Base-by-base conservation (phyloP, 2,113 vertebrate genomes). In the Alosa alosa region DNA sequence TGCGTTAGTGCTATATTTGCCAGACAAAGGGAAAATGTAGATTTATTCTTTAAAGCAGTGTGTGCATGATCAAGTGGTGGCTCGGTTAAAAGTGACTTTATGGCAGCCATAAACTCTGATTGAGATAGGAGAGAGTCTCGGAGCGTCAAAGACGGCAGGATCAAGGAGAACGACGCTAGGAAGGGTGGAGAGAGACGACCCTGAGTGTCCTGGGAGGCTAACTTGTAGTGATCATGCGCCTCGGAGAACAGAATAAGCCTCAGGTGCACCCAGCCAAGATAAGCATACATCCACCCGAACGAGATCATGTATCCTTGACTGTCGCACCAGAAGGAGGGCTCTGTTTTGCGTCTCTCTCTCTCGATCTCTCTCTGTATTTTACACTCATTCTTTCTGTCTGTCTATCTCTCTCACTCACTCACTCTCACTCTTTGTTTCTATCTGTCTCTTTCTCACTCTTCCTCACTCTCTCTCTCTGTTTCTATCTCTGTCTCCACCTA, bases 31-130 rank as follows among this genome's bases (percentile, higher is more conserved):
- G 36, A 85, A 86, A 86, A 83, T 84, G 72, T 84, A 86, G 84
- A 83, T 88, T 45, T 83, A 49, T 81, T 85, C 90, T 91, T 68
- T 84, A 87, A 88, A 91, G 86, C 10, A 75, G 64, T 46, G 78
- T 89, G 87, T 15, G 72, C 72, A 78, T 78, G 72, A 78, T 78
- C 84, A 87, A 90, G 86, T 88, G 85, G 81, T 60, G 20, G 9
- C 83, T 86, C 7, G 15, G 68, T 83, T 91, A 84, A 90, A 88
- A 89, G 52, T 20, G 81, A 87, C 89, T 93, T 92, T 92, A 92
- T 89, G 78, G 86, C 86, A 82, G 81, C 88, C 88, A 89, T 91
- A 92, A 93, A 92, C 50, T 86, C 84, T 86, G 86, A 89, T 44
- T 81, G 83, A 89, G 82, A 82, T 86, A 81, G 82, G 31, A 83